Conservation (phyloP, 2,113 vertebrate genomes). For the Rattus rattus region DNA sequence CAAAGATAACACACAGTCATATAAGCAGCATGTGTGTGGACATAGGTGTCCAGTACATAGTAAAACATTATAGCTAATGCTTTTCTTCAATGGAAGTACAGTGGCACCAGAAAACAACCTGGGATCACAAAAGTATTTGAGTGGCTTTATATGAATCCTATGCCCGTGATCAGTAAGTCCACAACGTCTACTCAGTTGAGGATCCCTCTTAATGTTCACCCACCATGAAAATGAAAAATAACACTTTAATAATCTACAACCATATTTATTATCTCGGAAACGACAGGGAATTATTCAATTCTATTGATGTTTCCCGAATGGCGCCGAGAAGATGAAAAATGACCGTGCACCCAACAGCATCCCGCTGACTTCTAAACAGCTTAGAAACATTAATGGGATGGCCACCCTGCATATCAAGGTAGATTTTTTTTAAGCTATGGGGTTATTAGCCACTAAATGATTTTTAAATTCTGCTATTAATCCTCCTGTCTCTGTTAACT, state of each 20-base stretch:
- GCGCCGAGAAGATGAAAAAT: constrained; percentile 57
- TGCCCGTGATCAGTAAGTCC: constrained; percentile 44
- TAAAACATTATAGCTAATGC: background rate
- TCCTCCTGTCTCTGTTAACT: constrained; percentile 49
- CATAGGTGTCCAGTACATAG: background rate
- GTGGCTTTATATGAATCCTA: constrained; percentile 15
- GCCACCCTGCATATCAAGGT: constrained; percentile 25
- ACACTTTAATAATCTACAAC: constrained; percentile 60
- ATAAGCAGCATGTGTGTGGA: background rate
- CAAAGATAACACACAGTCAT: background rate
- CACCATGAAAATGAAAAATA: constrained; percentile 72
- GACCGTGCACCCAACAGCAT: background rate
- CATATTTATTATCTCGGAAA: constrained; percentile 56
- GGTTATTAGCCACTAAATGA: constrained; percentile 58
- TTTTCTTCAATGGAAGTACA: background rate
- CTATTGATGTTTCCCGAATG: constrained; percentile 55
- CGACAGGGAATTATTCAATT: constrained; percentile 61
- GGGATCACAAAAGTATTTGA: background rate
- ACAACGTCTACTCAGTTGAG: constrained; percentile 27
- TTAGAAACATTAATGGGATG: background rate
- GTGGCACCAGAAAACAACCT: background rate
- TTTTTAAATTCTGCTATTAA: constrained; percentile 69
- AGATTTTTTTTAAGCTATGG: background rate
- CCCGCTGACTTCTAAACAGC: constrained; percentile 21
- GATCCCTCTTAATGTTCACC: constrained; percentile 38